Percentiles rank a stretch among this genome's conserved stretches.
Conservation (phyloP, 2,888 invertebrate species). For the Salticus scenicus region DNA sequence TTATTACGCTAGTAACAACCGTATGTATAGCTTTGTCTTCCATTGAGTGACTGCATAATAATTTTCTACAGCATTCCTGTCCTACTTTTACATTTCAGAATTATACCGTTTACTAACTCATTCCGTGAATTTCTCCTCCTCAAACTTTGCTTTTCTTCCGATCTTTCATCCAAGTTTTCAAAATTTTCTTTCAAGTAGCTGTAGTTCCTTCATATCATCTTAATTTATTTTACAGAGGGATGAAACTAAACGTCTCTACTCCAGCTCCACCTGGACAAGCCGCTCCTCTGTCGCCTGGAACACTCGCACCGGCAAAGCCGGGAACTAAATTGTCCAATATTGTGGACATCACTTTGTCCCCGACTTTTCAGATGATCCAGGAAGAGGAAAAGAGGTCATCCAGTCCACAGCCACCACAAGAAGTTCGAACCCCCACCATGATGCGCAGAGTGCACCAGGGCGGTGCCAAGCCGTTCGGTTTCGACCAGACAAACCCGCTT, state of each 20-base stretch:
- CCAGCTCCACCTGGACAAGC: conserved; percentile 27
- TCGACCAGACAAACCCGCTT: conserved; percentile 34
- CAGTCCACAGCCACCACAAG: conserved; percentile 44
- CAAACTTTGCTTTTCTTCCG: too few species aligned
- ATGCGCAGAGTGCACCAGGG: conserved; percentile 52
- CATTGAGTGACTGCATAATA: too few species aligned
- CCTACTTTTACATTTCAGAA: too few species aligned
- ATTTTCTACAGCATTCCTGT: too few species aligned
- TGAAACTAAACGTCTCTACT: conserved; percentile 29
- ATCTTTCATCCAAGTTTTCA: too few species aligned
- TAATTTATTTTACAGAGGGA: not conserved
- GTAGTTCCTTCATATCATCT: too few species aligned
- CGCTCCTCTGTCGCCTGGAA: conserved; percentile 49
- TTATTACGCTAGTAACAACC: too few species aligned
- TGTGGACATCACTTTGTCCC: conserved; percentile 73
- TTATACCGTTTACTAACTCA: too few species aligned
- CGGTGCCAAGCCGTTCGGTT: conserved; percentile 19
- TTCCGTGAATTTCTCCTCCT: too few species aligned
- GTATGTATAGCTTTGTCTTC: too few species aligned
- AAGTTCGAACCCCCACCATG: conserved; percentile 51
- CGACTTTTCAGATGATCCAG: conserved; percentile 73
- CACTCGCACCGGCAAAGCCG: conserved; percentile 54
- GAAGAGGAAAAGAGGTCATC: conserved; percentile 67
- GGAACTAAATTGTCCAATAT: conserved; percentile 65
- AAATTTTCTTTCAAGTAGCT: too few species aligned